Base-by-base conservation (phyloP, 2,888 invertebrate species). In the Athripsodes cinereus region DNA sequence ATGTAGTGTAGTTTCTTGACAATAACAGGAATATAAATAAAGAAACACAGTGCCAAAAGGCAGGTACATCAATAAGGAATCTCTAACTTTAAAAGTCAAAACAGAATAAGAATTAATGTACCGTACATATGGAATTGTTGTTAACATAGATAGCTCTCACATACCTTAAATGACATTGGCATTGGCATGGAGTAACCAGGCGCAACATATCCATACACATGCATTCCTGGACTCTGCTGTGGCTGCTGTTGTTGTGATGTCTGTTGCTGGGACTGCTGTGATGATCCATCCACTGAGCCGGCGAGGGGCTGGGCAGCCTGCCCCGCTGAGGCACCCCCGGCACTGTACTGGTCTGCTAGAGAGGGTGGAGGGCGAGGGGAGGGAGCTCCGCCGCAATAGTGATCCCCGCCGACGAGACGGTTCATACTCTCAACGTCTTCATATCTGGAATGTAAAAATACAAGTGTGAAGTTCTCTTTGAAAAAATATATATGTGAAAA, bases 361-460 rank as follows among this genome's bases (percentile, higher is more conserved):
- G 63, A 59, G n/a, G 61, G 47, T 5, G 47, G 47, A 6, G 47
- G 63, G 2, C 61, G 50, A 1, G 61, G 78, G 64, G 78, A 47
- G 16, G 47, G 47, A 6, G 47, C 78, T 65, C 78, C 78, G 19
- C 60, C 60, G 63, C 78, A 78, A 68, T 78, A 79, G 64, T 78
- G 78, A 22, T 62, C 59, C 47, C 58, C 49, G 44, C 54, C 50
- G 49, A 58, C 78, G 2, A 79, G 67, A 65, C 77, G 76, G 66
- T 77, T 78, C 55, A 78, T 66, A 0, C 78, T 78, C 16, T 77
- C 74, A 0, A 77, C 75, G 60, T 79, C 79, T 66, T 79, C 79
- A 66, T 79, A 79, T 70, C 79, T 79, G 63, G 1, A 60, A 21
- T 40, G 2, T 13, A 40, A 5, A 40, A 31, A 31, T 8, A 31